phyloP scores from a whole-genome alignment of 2,888 invertebrate species.

The Drosophila neotestacea region DNA sequence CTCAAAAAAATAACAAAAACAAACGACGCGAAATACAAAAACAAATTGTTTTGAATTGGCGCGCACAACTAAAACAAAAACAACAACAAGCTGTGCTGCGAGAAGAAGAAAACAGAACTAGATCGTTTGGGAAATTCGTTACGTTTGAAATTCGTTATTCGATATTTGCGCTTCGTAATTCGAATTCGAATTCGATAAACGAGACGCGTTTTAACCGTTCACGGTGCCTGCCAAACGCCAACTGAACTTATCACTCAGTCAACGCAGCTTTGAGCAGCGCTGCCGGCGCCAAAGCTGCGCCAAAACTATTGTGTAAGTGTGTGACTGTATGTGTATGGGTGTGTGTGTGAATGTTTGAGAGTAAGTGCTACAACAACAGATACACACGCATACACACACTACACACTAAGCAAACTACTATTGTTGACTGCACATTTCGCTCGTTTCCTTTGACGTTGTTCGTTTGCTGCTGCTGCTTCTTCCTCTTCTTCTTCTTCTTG shows the following conservation, averaged over 20 bases:
- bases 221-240: conserved; percentile 71
- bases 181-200: not conserved
- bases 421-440: conserved; percentile 67
- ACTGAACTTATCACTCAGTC: conserved; percentile 76
- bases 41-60: conserved; percentile 47
- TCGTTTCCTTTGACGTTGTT: conserved; percentile 26
- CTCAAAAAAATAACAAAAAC: conserved; percentile 2
- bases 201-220: conserved; percentile 59
- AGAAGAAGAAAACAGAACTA: conserved; percentile 6
- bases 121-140: conserved; percentile 26
- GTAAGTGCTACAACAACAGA: conserved; percentile 42
- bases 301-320: conserved; percentile 37
- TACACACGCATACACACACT: conserved; percentile 24
- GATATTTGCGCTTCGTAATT: conserved; percentile 9
- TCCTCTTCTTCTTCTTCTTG: conserved; percentile 4
- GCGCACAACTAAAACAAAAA: conserved; percentile 36
- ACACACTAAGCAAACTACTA: conserved; percentile 6
- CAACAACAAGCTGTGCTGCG: conserved; percentile 12
- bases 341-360: conserved; percentile 21
- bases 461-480: conserved; percentile 8
- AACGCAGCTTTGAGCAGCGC: conserved; percentile 53
- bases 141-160: not conserved
- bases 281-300: conserved; percentile 36
- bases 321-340: conserved; percentile 24
- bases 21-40: conserved; percentile 22